A percentile compares a stretch with the other conserved stretches of the same genome.
These are phyloP conservation scores for Phacellophora camtschatica DNA, from an alignment of 30 jellyfish, hydroid and myxozoan species.

Conservation along the genomic window DNA sequence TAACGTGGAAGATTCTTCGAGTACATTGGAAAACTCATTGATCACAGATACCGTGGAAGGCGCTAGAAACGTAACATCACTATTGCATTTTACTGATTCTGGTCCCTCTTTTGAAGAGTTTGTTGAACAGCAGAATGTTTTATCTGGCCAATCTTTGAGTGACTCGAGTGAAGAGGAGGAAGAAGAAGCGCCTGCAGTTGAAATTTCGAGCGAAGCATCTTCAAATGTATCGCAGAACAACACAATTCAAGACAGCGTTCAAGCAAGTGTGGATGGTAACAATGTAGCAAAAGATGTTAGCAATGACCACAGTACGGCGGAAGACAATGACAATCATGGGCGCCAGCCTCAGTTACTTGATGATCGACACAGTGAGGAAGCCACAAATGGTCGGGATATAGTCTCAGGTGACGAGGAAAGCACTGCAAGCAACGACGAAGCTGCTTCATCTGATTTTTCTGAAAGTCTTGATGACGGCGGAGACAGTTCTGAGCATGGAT, in stretches of 20 bases:
- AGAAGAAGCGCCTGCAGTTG: not conserved
- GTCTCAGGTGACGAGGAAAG: conserved; percentile 3
- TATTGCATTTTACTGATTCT: conserved; percentile 18
- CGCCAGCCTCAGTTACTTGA: too few relatives aligned
- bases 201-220: not conserved
- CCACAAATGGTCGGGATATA: not conserved
- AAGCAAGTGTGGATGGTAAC: not conserved
- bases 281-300: not conserved
- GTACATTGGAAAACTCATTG: not conserved
- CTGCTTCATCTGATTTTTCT: conserved; percentile 14
- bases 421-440: not conserved
- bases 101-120: conserved; percentile 48
- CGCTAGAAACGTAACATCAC: conserved; percentile 6
- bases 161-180: conserved; percentile 5
- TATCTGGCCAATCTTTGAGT: not conserved
- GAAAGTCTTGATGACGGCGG: conserved; percentile 55
- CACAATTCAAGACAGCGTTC: not conserved
- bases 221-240: not conserved
- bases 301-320: not conserved
- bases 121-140: conserved; percentile 21
- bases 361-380: too few relatives aligned
- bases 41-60: not conserved
- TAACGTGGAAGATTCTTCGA: not conserved
- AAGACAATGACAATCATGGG: not conserved
- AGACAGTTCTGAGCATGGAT: conserved; percentile 81